phyloP scores from a whole-genome alignment of 1,140 invertebrate species.

The Ips nitidus region DNA sequence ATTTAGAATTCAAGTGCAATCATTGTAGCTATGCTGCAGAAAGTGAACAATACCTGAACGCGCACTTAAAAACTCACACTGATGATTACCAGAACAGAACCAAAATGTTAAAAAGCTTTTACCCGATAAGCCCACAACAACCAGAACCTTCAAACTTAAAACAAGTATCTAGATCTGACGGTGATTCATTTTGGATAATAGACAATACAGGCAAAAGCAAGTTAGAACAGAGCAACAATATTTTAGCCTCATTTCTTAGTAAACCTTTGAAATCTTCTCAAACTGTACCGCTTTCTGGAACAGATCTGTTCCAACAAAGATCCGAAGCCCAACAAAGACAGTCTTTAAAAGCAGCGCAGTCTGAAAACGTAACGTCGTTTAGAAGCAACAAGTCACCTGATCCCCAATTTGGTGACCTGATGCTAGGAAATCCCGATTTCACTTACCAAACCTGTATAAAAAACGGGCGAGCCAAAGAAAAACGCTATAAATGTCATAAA shows the following conservation, averaged over 20 bases:
- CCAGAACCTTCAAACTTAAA: conserved; percentile 58
- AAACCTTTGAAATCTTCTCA: conserved; percentile 49
- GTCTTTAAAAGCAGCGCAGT: conserved; percentile 16
- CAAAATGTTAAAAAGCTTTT: conserved; percentile 66
- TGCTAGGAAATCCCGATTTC: conserved; percentile 73
- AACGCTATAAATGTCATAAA: conserved; percentile 80
- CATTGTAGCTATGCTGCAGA: conserved; percentile 77
- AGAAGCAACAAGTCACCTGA: conserved; percentile 48
- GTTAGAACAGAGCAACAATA: conserved; percentile 27
- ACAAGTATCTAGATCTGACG: conserved; percentile 51
- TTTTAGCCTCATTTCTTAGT: conserved; percentile 37
- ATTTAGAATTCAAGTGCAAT: conserved; percentile 67
- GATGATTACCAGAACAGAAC: conserved; percentile 80
- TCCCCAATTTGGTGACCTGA: conserved; percentile 66
- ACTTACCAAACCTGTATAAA: conserved; percentile 74
- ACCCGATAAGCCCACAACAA: conserved; percentile 63
- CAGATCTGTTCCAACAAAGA: conserved; percentile 63
- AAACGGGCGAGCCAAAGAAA: conserved; percentile 73
- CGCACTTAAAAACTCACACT: conserved; percentile 77
- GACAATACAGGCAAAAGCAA: conserved; percentile 60
- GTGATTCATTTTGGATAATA: conserved; percentile 54
- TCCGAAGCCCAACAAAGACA: conserved; percentile 57
- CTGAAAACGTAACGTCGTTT: conserved; percentile 5
- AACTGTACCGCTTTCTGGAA: conserved; percentile 62
- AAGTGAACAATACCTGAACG: conserved; percentile 67